phyloP scores from a whole-genome alignment of 2,888 invertebrate species.

The Choristoneura rosaceana region DNA sequence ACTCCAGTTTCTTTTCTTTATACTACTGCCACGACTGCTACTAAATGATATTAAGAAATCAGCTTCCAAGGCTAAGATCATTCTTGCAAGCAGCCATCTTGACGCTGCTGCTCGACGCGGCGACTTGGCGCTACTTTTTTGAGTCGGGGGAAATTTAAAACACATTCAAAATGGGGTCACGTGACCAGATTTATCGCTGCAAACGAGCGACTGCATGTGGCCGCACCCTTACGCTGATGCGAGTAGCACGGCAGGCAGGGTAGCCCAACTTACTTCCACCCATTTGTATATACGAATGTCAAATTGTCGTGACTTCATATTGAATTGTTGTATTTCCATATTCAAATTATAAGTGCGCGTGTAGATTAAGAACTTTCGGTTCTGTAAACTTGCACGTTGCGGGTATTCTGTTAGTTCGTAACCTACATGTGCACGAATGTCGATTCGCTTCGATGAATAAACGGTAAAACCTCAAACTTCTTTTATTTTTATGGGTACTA shows the following conservation, averaged over 20 bases:
- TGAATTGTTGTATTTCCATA: constrained; percentile 18
- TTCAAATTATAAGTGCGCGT: constrained; percentile 2
- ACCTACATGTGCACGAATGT: constrained; percentile 11
- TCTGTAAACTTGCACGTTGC: not conserved
- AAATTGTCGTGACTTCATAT: constrained; percentile 19
- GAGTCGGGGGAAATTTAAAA: too few species aligned
- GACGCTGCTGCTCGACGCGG: too few species aligned
- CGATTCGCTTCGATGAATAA: constrained; percentile 36
- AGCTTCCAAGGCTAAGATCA: too few species aligned
- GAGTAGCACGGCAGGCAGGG: not conserved
- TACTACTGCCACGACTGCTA: too few species aligned
- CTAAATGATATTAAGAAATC: too few species aligned
- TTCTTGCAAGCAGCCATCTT: too few species aligned
- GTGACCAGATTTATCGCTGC: too few species aligned
- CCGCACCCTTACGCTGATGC: too few species aligned
- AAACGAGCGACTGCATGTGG: too few species aligned
- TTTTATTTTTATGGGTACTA: constrained; percentile 13
- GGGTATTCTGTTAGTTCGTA: not conserved
- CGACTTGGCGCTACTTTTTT: too few species aligned
- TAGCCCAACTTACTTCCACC: constrained; percentile 17
- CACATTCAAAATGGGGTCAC: too few species aligned
- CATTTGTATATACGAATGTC: constrained; percentile 22
- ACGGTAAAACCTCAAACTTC: constrained; percentile 19
- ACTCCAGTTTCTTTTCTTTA: too few species aligned
- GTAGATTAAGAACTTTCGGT: constrained; percentile 2